These are phyloP conservation scores for Nipponacmea schrenckii DNA, from an alignment of 2,888 invertebrate genomes.

Conservation along the genomic window DNA sequence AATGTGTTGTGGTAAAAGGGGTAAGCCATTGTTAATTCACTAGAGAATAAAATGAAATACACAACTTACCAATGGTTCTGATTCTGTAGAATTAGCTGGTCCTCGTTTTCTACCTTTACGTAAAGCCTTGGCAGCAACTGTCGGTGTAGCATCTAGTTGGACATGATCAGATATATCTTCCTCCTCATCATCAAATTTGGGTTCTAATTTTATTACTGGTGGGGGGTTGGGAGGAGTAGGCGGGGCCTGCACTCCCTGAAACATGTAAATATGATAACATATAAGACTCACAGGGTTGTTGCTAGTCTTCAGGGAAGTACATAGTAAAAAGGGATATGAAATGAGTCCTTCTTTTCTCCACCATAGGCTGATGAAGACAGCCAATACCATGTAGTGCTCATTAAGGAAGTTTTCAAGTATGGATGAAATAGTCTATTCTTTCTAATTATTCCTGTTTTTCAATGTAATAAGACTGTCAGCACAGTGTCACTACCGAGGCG, in stretches of 20 bases:
- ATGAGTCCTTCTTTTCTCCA: too few relatives aligned
- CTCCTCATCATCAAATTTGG: slow-evolving; percentile 39
- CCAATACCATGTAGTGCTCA: too few relatives aligned
- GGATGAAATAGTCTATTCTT: too few relatives aligned
- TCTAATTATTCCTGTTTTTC: too few relatives aligned
- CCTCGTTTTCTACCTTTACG: slow-evolving; percentile 41
- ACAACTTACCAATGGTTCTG: background rate
- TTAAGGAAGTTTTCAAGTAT: too few relatives aligned
- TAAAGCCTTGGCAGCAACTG: slow-evolving; percentile 47
- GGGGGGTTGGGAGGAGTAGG: slow-evolving; percentile 32
- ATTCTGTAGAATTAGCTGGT: slow-evolving; percentile 1
- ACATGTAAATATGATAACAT: background rate
- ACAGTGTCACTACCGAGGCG: too few relatives aligned
- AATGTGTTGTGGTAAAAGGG: background rate
- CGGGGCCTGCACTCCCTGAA: slow-evolving; percentile 25
- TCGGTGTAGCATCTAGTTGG: slow-evolving; percentile 55
- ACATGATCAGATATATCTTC: slow-evolving; percentile 43
- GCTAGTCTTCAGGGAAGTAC: background rate
- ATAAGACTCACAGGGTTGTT: too few relatives aligned
- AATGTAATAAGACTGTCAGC: too few relatives aligned
- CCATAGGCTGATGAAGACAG: too few relatives aligned
- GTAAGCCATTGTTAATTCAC: background rate
- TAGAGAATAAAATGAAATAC: background rate
- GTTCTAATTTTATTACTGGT: slow-evolving; percentile 25
- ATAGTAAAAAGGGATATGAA: too few relatives aligned